Evolutionary conservation across 64 coral and sea anemone species (phyloP), one percentile per base, ranked within the genome.

Genomic region (Acropora yongei): DNA sequence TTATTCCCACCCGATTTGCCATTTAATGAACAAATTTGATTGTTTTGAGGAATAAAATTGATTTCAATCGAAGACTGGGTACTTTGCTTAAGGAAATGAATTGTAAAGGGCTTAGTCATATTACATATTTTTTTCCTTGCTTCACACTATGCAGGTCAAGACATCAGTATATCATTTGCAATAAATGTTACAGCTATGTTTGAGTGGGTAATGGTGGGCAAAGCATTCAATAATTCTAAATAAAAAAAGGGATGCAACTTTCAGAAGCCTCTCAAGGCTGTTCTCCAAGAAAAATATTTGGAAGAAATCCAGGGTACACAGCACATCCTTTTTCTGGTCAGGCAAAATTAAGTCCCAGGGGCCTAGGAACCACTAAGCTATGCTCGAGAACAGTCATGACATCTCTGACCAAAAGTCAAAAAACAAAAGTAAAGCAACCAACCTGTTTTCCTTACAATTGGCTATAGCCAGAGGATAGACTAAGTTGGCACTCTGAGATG

Each of bases 401-500:
- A 63, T 63, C 58, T 63, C 58, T 63, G 58, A 63, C 58, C 58
- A 63, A 63, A 63, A 63, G 58, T 63, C 6, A 63, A 42, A 75
- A 41, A 75, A 75, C 39, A 75, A 75, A 75, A 42, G 73, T 6
- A 44, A 75, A 44, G 73, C 20, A 20, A 75, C 73, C 73, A 75
- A 75, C 73, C 73, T 75, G 3, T 75, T 42, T 75, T 75, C 73
- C 73, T 75, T 44, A 75, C 73, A 75, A 43, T 75, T 75, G 41
- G 73, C 73, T 75, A 75, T 75, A 42, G 73, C 73, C 73, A 75
- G 73, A 42, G 73, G 71, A 73, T 20, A 75, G 39, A 75, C 73
- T 41, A 30, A 30, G 30, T 30, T 30, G 30, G 30, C 30, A 30
- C 30, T 30, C 30, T 30, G 30, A 30, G 30, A 30, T 30, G 30